Base-by-base conservation (phyloP, 2,888 invertebrate genomes). In the Pasiphila rectangulata region DNA sequence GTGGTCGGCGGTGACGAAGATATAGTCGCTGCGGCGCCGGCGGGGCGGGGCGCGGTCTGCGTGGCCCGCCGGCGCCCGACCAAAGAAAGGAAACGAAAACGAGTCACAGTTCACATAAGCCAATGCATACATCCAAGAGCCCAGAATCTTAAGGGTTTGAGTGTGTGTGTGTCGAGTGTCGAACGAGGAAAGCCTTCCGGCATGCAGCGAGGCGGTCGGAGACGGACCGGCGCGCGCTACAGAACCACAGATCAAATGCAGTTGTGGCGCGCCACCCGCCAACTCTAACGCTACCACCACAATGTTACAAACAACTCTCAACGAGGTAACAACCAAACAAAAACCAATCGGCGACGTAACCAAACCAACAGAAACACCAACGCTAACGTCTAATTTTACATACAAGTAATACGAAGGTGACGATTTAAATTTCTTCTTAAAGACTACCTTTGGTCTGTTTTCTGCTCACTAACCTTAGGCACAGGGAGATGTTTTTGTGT, bases 401-500 rank as follows among this genome's bases (percentile, higher is more conserved):
- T 86, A 88, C 83, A 86, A 84, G 83, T 85, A 69, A 84, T 87
- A 88, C 87, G 88, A 88, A 87, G 87, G 87, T 88, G 87, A 88
- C 87, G 86, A 86, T 79, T 86, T 83, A 86, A 86, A 87, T 84
- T 83, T 88, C 84, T 85, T 79, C 85, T 85, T 83, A 87, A 85
- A 88, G 88, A 91, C 92, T 92, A 92, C 92, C 92, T 90, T 90
- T 92, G 91, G 91, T 90, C 90, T 89, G 92, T 92, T 91, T 93
- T 94, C 94, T 95, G 95, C 94, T 93, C 94, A 96, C 96, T 96
- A 96, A 96, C 96, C 96, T 96, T 95, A 96, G 95, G 94, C 96
- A 96, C 94, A 96, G 95, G 94, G 95, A 96, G 95, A 96, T 95
- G 95, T 96, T 96, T 95, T 95, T 96, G 95, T 96, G 96, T 94